Base-by-base conservation (phyloP, 1,140 invertebrate genomes). In the Oryctes rhinoceros region DNA sequence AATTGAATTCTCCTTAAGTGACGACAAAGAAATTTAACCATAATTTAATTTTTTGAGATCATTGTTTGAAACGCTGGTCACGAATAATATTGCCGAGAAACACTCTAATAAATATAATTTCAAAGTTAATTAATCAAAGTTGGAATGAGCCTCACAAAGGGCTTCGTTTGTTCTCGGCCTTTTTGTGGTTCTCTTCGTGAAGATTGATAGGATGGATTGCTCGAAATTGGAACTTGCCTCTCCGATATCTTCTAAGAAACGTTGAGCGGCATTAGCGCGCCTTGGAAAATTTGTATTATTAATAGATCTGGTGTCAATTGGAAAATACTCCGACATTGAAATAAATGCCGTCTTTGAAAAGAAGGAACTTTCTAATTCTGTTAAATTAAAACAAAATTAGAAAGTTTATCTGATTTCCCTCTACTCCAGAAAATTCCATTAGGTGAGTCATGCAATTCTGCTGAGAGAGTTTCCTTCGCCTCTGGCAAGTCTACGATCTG, bases 111-210 rank as follows among this genome's bases (percentile, higher is more conserved):
- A 59, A 59, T 59, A 59, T 59, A 59, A 59, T 59, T 59, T 59
- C 53, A 18, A 59, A 59, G 53, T 59, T 59, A 59, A 59, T 59
- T 59, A 59, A 59, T 59, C 53, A 59, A 59, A 59, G 53, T 18
- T 15, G 18, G 15, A 59, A 18, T 18, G 18, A n/a, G 53, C 18
- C 15, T n/a, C 6, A 59, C 15, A n/a, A 59, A 59, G 53, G 15
- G 15, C 5, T 3, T 15, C n/a, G 53, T n/a, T 59, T 59, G 53
- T 59, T 59, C 13, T n/a, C 5, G 53, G 15, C 18, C 53, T 18
- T 59, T 59, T 15, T 59, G 15, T 18, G 53, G 13, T 6, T 59
- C 18, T 3, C 53, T 7, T n/a, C 53, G n/a, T 18, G n/a, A 59
- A 18, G 53, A 59, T 59, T 59, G 18, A 18, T n/a, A 59, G n/a